These are phyloP conservation scores for Lasioglossum morio DNA, from an alignment of 2,888 invertebrate species.

Conservation along the genomic window DNA sequence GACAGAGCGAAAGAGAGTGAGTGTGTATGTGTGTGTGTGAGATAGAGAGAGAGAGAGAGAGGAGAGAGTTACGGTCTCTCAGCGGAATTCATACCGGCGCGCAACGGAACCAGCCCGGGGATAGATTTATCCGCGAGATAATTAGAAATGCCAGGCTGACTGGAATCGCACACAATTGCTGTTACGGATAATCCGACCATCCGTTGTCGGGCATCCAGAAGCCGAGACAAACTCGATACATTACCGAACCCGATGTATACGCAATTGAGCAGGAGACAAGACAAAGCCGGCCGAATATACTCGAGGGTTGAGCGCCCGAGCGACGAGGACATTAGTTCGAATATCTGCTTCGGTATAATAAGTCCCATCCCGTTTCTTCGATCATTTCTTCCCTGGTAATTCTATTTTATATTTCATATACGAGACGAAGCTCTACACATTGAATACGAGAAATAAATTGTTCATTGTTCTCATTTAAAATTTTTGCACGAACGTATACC, in stretches of 20 bases:
- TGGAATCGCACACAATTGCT: constrained; percentile 55
- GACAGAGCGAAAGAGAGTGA: background rate
- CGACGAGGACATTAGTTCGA: constrained; percentile 37
- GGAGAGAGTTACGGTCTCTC: background rate
- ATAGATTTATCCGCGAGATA: constrained; percentile 57
- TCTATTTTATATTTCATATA: background rate
- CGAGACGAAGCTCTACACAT: background rate
- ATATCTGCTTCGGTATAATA: constrained; percentile 30
- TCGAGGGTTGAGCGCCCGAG: constrained; percentile 22
- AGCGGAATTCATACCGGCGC: constrained; percentile 23
- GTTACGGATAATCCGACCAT: constrained; percentile 63
- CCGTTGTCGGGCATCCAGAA: constrained; percentile 58
- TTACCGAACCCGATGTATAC: constrained; percentile 60
- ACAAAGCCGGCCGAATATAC: constrained; percentile 61
- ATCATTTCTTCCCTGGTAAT: background rate
- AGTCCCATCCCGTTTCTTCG: background rate
- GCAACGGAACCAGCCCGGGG: constrained; percentile 25
- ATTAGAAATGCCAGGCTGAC: constrained; percentile 56
- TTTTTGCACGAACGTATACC: background rate
- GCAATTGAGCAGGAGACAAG: constrained; percentile 62
- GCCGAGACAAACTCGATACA: constrained; percentile 65
- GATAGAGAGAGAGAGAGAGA: background rate
- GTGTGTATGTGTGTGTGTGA: no score
- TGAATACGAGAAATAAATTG: background rate
- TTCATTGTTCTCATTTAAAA: background rate